Evolutionary conservation across 2,113 vertebrate species (phyloP).

Genomic region (Numida meleagris): DNA sequence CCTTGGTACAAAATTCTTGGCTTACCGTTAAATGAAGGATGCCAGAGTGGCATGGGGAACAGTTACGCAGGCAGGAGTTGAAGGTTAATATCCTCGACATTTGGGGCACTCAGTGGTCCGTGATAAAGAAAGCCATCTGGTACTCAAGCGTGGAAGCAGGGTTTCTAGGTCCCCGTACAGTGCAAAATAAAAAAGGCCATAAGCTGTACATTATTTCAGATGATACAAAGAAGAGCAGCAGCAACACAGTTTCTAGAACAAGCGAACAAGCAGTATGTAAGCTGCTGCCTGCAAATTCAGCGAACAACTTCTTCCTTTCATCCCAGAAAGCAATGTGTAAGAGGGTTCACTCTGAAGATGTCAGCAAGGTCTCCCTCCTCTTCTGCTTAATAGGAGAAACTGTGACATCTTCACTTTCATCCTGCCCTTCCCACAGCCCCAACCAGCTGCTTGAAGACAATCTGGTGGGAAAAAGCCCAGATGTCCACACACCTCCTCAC

Average conservation of each 20-base stretch:
- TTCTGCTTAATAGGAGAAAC: background rate
- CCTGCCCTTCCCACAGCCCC: background rate
- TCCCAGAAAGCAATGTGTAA: background rate
- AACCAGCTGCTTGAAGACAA: background rate
- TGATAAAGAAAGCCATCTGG: background rate
- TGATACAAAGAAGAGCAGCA: background rate
- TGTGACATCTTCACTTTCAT: background rate
- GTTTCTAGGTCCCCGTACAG: background rate
- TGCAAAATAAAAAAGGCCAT: background rate
- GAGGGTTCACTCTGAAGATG: accelerated
- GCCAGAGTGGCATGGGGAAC: background rate
- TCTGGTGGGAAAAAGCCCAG: background rate
- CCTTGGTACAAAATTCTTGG: background rate
- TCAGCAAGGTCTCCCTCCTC: background rate
- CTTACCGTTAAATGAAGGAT: background rate
- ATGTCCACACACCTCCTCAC: background rate
- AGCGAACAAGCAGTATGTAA: background rate
- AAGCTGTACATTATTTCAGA: background rate
- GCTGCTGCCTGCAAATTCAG: background rate
- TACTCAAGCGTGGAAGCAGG: background rate
- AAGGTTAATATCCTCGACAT: background rate
- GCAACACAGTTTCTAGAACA: background rate
- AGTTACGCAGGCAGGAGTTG: background rate
- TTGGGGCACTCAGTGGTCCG: background rate
- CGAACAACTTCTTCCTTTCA: background rate